Base-by-base conservation (phyloP, 2,888 invertebrate genomes). In the Norana najaformis region DNA sequence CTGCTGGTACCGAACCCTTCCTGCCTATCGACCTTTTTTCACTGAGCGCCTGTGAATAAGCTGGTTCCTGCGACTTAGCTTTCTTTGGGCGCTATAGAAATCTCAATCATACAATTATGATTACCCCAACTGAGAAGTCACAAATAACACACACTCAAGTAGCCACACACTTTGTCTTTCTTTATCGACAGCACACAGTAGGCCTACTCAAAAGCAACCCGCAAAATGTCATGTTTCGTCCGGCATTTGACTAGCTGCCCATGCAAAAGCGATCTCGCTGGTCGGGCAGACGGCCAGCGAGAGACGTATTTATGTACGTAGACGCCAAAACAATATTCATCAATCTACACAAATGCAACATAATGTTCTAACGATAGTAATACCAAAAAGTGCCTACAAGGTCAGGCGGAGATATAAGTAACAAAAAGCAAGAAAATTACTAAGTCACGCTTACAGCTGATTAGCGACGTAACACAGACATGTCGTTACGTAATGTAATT, bases 131-230 rank as follows among this genome's bases (percentile, higher is more conserved):
- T n/a, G n/a, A n/a, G n/a, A n/a, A n/a, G n/a, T n/a, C n/a, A n/a
- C n/a, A n/a, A n/a, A n/a, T n/a, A 47, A 47, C 4, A 69, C 69
- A 69, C n/a, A n/a, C n/a, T 69, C 69, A 69, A 69, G 69, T 69
- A 69, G 69, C 69, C 30, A 69, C 69, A 69, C 69, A 69, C 69
- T 69, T 69, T n/a, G 69, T 69, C 69, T 69, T 69, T 69, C 69
- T 69, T n/a, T 69, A 69, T 69, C 69, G 69, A 69, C 69, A n/a
- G 69, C 69, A n/a, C 69, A 69, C 69, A 69, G 69, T 69, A n/a
- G n/a, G n/a, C n/a, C n/a, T n/a, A 69, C 69, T 69, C 69, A n/a
- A 69, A 69, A 69, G 69, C 69, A 69, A 69, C 69, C 69, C 69
- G 69, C 69, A 69, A 69, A 69, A 69, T n/a, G 69, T 69, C 69